Evolutionary conservation across 2,888 invertebrate species (phyloP).

Genomic region (Aporophyla lueneburgensis): DNA sequence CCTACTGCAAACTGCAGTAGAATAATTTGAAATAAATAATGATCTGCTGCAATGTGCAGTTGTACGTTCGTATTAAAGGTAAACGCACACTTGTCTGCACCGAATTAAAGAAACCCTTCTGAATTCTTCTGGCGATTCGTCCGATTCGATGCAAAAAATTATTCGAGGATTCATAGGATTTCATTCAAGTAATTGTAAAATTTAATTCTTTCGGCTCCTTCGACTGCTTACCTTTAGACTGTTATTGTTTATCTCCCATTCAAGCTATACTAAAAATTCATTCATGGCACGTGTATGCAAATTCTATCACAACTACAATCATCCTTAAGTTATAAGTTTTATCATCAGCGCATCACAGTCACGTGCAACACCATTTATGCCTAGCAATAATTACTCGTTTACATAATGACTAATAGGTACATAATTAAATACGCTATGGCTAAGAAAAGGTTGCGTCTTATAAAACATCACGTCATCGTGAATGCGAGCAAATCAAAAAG

Average conservation of each 20-base stretch:
- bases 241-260: neutral
- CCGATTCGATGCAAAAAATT: no score
- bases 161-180: no score
- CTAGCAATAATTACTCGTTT: conserved; percentile 21
- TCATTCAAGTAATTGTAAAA: no score
- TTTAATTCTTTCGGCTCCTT: no score
- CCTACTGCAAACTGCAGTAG: no score
- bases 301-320: conserved; percentile 14
- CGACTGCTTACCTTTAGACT: neutral
- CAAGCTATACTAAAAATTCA: neutral
- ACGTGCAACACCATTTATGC: conserved; percentile 23
- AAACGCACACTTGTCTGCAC: no score
- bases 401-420: conserved; percentile 38
- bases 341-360: conserved; percentile 19
- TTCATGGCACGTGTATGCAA: conserved; percentile 35
- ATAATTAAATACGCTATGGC: conserved; percentile 16
- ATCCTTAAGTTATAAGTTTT: neutral
- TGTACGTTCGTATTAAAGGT: neutral
- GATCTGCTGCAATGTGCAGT: neutral
- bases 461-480: conserved; percentile 28
- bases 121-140: no score
- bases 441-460: conserved; percentile 12
- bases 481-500: neutral
- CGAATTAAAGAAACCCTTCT: no score
- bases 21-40: no score